phyloP scores from a whole-genome alignment of 2,113 vertebrate genomes.

The Prunella fulvescens region DNA sequence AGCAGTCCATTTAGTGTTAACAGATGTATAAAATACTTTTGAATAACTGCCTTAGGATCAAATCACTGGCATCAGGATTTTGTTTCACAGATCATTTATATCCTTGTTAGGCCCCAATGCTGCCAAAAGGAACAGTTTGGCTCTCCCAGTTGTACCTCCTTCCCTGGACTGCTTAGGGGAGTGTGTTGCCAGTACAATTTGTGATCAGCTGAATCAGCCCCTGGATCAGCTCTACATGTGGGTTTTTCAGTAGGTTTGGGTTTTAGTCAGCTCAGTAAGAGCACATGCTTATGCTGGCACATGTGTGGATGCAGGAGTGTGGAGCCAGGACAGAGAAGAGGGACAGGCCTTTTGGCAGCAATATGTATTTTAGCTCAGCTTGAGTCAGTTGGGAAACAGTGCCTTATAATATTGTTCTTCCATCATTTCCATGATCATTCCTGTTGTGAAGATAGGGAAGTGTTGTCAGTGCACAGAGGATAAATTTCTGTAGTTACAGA shows the following conservation, averaged over 20 bases:
- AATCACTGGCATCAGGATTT: not conserved
- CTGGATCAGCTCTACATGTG: not conserved
- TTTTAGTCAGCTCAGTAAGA: not conserved
- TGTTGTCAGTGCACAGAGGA: not conserved
- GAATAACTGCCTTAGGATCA: not conserved
- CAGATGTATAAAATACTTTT: not conserved
- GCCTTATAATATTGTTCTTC: not conserved
- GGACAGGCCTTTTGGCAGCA: not conserved
- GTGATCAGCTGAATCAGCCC: not conserved
- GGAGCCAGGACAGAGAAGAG: not conserved
- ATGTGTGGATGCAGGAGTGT: not conserved
- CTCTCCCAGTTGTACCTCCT: not conserved
- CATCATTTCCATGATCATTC: rapidly evolving
- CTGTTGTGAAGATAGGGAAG: not conserved
- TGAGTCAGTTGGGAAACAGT: not conserved
- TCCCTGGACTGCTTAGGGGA: not conserved
- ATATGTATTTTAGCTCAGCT: not conserved
- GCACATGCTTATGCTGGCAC: not conserved
- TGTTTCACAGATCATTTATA: not conserved
- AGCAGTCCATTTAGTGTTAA: not conserved
- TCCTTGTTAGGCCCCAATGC: not conserved
- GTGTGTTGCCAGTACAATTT: not conserved
- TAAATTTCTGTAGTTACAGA: not conserved
- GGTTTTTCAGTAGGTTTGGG: not conserved
- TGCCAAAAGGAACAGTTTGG: not conserved